phyloP scores from a whole-genome alignment of 2,113 vertebrate species.

The Eretmochelys imbricata region DNA sequence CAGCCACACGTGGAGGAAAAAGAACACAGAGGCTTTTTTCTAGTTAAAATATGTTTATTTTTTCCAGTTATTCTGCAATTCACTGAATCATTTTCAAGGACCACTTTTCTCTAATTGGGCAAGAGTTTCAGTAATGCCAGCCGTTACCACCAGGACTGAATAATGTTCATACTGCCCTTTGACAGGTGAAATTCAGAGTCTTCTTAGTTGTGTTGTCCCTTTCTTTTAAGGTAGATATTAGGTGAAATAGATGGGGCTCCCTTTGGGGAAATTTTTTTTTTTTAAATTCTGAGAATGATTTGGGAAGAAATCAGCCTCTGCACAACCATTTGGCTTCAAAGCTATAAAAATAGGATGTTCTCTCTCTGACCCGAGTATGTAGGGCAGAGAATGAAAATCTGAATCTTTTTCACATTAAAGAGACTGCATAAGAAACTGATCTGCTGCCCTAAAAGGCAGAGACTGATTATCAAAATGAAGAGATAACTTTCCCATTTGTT shows the following conservation, averaged over 20 bases:
- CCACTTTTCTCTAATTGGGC: background rate
- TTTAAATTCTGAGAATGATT: constrained; percentile 51
- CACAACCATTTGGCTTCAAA: constrained; percentile 68
- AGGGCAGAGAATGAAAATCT: constrained; percentile 67
- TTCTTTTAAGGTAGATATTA: constrained; percentile 54
- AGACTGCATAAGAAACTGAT: constrained; percentile 57
- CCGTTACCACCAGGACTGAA: background rate
- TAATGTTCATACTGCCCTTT: constrained; percentile 51
- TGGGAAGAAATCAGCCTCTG: constrained; percentile 71
- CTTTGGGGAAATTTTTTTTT: constrained; percentile 5
- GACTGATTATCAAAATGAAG: constrained; percentile 58
- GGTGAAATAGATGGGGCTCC: constrained; percentile 25
- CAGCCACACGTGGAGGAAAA: background rate
- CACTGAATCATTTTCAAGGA: background rate
- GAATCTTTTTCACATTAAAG: constrained; percentile 66
- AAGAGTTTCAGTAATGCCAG: background rate
- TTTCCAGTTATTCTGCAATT: background rate
- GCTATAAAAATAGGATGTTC: constrained; percentile 73
- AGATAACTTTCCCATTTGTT: constrained; percentile 65
- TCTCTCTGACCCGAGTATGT: constrained; percentile 68
- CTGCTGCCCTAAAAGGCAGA: constrained; percentile 41
- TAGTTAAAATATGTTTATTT: background rate
- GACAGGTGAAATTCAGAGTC: constrained; percentile 35
- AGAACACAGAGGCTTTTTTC: background rate
- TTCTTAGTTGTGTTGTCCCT: constrained; percentile 58